Conservation (phyloP, 2,888 invertebrate species). For the Parnassius mnemosyne region DNA sequence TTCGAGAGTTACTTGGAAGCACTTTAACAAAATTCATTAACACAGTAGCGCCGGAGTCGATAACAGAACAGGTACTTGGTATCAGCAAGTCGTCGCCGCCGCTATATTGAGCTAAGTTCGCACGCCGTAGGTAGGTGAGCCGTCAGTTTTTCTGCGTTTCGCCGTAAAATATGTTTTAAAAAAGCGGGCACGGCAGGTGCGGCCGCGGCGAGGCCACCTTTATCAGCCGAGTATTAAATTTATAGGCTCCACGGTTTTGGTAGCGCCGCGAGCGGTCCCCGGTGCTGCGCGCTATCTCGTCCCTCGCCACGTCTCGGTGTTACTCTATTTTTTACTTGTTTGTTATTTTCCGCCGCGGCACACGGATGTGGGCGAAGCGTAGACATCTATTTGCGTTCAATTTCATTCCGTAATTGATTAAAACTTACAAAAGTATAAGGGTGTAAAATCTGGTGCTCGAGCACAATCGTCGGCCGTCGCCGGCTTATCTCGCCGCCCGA, state of each 20-base stretch:
- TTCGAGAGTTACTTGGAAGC: neutral
- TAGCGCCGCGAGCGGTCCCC: slow-evolving; percentile 64
- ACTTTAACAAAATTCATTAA: neutral
- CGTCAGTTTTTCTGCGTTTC: slow-evolving; percentile 64
- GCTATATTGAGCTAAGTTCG: slow-evolving; percentile 19
- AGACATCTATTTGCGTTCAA: slow-evolving; percentile 6
- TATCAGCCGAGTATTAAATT: slow-evolving; percentile 61
- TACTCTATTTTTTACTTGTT: slow-evolving; percentile 32
- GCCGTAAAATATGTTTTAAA: slow-evolving; percentile 63
- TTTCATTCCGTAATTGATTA: slow-evolving; percentile 16
- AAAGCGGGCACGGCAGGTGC: slow-evolving; percentile 58
- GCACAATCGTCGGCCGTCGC: neutral
- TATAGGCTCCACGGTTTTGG: slow-evolving; percentile 59
- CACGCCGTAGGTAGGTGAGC: slow-evolving; percentile 28
- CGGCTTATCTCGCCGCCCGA: slow-evolving; percentile 18
- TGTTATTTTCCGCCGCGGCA: slow-evolving; percentile 27
- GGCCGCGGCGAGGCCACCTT: slow-evolving; percentile 48
- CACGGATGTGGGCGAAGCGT: slow-evolving; percentile 8
- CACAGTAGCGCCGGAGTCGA: neutral
- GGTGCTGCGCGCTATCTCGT: slow-evolving; percentile 32
- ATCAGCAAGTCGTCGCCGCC: slow-evolving; percentile 3
- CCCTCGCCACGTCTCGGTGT: slow-evolving; percentile 35
- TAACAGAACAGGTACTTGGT: slow-evolving; percentile 2
- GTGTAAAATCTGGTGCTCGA: neutral
- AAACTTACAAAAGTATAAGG: neutral